Conservation (phyloP, 2,888 invertebrate species). For the Asteroscopus sphinx region DNA sequence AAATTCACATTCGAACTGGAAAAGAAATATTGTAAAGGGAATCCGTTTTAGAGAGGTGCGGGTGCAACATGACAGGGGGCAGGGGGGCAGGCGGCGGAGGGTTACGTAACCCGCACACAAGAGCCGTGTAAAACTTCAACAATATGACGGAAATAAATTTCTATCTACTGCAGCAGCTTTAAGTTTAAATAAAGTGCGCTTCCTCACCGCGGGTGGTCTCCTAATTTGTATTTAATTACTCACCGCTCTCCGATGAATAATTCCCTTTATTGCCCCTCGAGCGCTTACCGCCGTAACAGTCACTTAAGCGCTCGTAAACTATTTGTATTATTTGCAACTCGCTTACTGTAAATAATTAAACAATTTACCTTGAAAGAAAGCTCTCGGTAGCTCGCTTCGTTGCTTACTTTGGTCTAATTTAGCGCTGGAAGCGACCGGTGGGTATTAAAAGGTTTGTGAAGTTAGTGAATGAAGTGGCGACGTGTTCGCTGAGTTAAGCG, state of each 20-base stretch:
- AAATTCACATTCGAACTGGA: slow-evolving; percentile 69
- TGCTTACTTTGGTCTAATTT: not conserved
- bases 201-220: slow-evolving; percentile 25
- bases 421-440: not conserved
- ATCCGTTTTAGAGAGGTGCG: slow-evolving; percentile 63
- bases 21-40: slow-evolving; percentile 73
- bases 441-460: slow-evolving; percentile 19
- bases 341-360: slow-evolving; percentile 21
- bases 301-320: slow-evolving; percentile 49
- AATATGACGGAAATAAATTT: slow-evolving; percentile 64
- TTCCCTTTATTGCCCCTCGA: slow-evolving; percentile 36
- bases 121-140: slow-evolving; percentile 52
- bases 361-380: slow-evolving; percentile 23
- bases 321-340: slow-evolving; percentile 45
- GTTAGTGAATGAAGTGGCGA: slow-evolving; percentile 14
- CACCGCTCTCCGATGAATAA: slow-evolving; percentile 50
- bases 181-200: slow-evolving; percentile 33
- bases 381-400: not conserved
- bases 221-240: slow-evolving; percentile 58
- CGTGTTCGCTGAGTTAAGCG: slow-evolving; percentile 5
- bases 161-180: slow-evolving; percentile 46
- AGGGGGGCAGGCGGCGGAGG: slow-evolving; percentile 5
- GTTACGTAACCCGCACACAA: slow-evolving; percentile 46
- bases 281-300: slow-evolving; percentile 29
- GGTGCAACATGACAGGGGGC: slow-evolving; percentile 24